phyloP scores from a whole-genome alignment of 2,888 invertebrate species.

The Blastobasis lacticolella region DNA sequence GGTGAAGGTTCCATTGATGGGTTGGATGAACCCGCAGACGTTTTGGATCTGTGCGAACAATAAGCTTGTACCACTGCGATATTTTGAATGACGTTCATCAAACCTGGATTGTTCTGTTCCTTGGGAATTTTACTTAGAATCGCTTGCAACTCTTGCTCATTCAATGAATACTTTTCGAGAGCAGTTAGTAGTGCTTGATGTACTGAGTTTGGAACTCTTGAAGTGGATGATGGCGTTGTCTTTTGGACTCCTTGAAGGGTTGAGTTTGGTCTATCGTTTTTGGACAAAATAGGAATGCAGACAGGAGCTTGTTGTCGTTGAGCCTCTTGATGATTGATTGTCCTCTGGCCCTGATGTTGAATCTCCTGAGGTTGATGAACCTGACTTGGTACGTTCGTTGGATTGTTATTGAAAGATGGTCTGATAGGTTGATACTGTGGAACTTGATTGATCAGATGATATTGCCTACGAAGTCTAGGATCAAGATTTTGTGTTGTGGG shows the following conservation, averaged over 20 bases:
- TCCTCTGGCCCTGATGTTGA: not conserved
- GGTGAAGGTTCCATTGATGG: not conserved
- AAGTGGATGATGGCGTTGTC: not conserved
- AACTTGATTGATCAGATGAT: not conserved
- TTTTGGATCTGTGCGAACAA: not conserved
- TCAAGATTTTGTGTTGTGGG: not conserved
- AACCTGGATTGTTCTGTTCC: not conserved
- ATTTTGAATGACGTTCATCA: not conserved
- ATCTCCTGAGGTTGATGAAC: not conserved
- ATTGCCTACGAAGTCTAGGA: not conserved
- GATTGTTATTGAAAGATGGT: not conserved
- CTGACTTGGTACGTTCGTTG: constrained; percentile 1
- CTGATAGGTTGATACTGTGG: not conserved
- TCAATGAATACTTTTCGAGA: not conserved
- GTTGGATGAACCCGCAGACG: not conserved
- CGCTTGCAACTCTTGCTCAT: not conserved
- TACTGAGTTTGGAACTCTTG: not conserved
- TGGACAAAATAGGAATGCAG: not conserved
- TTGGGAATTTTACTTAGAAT: not conserved
- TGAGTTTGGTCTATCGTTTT: not conserved
- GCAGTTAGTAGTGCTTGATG: not conserved
- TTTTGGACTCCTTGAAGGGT: constrained; percentile 1
- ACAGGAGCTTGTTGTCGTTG: not conserved
- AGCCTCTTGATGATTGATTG: not conserved
- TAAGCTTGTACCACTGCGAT: not conserved